A percentile compares a stretch with the other conserved stretches of the same genome.
Evolutionary conservation across 1,140 invertebrate species (phyloP).

Genomic region (Thaumetopoea pityocampa): DNA sequence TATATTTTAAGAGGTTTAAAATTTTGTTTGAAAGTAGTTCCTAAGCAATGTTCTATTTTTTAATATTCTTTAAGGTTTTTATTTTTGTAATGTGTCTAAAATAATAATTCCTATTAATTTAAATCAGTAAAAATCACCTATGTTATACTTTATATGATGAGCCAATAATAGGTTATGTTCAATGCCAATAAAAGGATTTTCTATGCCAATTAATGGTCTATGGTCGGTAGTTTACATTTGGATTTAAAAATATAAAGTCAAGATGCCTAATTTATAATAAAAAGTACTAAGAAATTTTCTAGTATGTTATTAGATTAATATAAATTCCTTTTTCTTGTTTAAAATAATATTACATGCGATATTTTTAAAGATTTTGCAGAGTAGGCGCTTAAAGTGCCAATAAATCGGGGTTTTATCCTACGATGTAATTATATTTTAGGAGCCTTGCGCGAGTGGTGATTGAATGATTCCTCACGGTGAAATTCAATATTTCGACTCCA

Average conservation of each 20-base stretch:
- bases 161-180: conserved; percentile 1
- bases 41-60: background rate
- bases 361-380: background rate
- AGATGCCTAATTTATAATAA: no score
- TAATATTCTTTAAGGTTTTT: conserved; percentile 1
- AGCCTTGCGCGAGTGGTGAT: no score
- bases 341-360: background rate
- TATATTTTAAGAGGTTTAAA: background rate
- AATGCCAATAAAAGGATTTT: conserved; percentile 1
- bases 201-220: no score
- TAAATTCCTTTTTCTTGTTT: conserved; percentile 1
- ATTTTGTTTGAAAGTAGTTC: background rate
- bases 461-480: no score
- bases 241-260: no score
- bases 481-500: no score
- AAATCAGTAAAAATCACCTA: no score
- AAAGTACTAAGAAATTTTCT: background rate
- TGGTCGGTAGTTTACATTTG: no score
- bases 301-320: background rate
- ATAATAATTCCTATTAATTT: background rate
- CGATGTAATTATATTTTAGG: no score
- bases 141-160: background rate
- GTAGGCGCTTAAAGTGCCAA: conserved; percentile 1
- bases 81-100: background rate
- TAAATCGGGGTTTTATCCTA: conserved; percentile 1